Evolutionary conservation across 1,140 invertebrate genomes (phyloP).

Genomic region (Melanaphis sacchari): DNA sequence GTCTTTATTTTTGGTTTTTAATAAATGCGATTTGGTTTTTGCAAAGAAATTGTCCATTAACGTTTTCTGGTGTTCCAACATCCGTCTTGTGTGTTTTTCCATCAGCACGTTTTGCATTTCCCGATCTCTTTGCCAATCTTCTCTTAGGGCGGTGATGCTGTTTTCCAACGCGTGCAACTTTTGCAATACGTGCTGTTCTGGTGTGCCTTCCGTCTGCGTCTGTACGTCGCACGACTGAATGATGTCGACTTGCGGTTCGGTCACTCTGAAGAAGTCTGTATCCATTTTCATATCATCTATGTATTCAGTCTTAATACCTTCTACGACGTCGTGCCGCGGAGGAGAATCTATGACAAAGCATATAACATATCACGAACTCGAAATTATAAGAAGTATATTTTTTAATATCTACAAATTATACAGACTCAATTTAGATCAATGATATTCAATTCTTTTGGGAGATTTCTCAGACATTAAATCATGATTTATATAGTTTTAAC

Average conservation of each 20-base stretch:
- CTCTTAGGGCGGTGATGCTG: not conserved
- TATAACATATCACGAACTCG: not conserved
- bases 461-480: not conserved
- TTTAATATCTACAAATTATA: not conserved
- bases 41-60: constrained; percentile 23
- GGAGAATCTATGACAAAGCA: constrained; percentile 14
- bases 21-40: not conserved
- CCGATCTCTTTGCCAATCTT: constrained; percentile 13
- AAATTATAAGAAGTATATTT: not conserved
- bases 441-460: not conserved
- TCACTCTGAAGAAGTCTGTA: constrained; percentile 15
- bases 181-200: not conserved
- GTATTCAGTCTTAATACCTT: constrained; percentile 34
- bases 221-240: constrained; percentile 35
- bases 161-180: constrained; percentile 31
- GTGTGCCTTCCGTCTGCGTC: not conserved
- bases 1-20: not conserved
- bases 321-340: not conserved
- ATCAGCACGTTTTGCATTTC: not conserved
- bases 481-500: not conserved
- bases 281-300: constrained; percentile 23
- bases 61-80: constrained; percentile 12
- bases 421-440: not conserved
- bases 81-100: not conserved
- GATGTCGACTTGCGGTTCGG: constrained; percentile 51